These are phyloP conservation scores for Zaprionus davidi DNA, from an alignment of 1,140 invertebrate genomes.

Conservation along the genomic window DNA sequence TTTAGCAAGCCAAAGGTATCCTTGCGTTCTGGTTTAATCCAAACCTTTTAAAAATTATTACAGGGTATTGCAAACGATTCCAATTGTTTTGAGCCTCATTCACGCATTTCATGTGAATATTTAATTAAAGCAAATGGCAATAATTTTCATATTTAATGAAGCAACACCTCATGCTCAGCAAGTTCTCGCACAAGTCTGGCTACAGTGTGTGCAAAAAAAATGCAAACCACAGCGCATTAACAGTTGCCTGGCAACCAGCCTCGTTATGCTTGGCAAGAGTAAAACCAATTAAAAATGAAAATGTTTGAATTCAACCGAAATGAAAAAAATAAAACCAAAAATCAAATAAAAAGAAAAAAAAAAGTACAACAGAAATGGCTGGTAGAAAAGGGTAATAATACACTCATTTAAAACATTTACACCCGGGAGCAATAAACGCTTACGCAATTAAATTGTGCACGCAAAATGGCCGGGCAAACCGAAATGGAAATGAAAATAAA, in stretches of 20 bases:
- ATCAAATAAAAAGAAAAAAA: conserved; percentile 44
- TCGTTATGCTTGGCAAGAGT: conserved; percentile 55
- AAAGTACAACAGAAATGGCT: conserved; percentile 44
- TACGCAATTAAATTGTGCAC: conserved; percentile 79
- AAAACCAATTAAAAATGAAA: conserved; percentile 70
- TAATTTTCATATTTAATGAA: conserved; percentile 81
- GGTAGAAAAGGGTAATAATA: conserved; percentile 33
- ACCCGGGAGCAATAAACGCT: conserved; percentile 77
- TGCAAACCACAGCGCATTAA: conserved; percentile 60
- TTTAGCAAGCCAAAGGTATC: too few relatives aligned
- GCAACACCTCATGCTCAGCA: conserved; percentile 67
- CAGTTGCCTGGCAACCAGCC: conserved; percentile 59
- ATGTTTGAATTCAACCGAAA: conserved; percentile 34
- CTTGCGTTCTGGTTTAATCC: too few relatives aligned
- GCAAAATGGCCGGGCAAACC: conserved; percentile 64
- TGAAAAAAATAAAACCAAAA: conserved; percentile 39
- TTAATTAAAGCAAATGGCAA: conserved; percentile 72
- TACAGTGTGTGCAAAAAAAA: conserved; percentile 41
- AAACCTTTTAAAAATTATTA: background rate
- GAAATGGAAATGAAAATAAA: conserved; percentile 21
- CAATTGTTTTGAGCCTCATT: background rate
- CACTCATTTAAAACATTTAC: conserved; percentile 50
- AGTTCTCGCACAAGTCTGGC: conserved; percentile 15
- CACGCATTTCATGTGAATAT: conserved; percentile 60
- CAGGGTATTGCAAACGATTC: background rate